These are phyloP conservation scores for Euwallacea similis DNA, from an alignment of 1,140 invertebrate genomes.

Conservation along the genomic window DNA sequence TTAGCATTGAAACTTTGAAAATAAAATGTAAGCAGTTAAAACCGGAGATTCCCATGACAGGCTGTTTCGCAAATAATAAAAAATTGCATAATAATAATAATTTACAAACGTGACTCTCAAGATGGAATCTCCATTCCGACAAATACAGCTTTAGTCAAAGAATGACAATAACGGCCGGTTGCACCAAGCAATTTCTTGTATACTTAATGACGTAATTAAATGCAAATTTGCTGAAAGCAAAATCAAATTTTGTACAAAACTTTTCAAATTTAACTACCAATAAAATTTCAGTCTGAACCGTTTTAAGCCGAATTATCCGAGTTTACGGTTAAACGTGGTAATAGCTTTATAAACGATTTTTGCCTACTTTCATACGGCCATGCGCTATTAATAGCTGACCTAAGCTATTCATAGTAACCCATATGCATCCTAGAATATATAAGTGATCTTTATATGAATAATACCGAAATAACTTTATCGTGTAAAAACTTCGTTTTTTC, in stretches of 20 bases:
- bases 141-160: no score
- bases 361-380: neutral
- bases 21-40: no score
- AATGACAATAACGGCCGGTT: no score
- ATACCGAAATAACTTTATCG: constrained; percentile 3
- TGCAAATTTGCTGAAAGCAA: neutral
- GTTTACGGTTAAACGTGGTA: neutral
- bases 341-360: constrained; percentile 11
- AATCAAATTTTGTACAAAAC: neutral
- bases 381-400: constrained; percentile 3
- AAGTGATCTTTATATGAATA: constrained; percentile 16
- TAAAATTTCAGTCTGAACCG: neutral
- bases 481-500: neutral
- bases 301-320: no score
- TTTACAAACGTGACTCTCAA: no score
- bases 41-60: no score
- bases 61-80: no score
- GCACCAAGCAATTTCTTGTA: no score
- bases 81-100: no score
- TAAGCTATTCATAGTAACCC: constrained; percentile 2
- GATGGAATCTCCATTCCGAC: no score
- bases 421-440: constrained; percentile 9
- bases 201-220: no score
- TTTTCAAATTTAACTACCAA: constrained; percentile 4
- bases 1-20: no score